A percentile compares a stretch with the other conserved stretches of the same genome.
These are phyloP conservation scores for Nasonia vitripennis DNA, from an alignment of 1,140 invertebrate species.

Conservation along the genomic window DNA sequence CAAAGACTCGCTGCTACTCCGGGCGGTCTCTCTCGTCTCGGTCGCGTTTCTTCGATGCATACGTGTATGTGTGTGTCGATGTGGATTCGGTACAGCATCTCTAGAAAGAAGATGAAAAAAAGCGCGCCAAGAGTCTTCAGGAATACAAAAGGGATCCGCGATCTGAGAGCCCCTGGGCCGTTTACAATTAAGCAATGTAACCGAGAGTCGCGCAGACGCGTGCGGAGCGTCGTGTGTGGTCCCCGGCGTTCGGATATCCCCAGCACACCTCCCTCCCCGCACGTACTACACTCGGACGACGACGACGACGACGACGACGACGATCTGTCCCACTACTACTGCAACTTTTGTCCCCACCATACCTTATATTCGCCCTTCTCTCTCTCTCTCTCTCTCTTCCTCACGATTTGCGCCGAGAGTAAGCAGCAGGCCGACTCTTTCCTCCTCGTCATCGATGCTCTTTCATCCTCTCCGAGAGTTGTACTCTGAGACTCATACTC, in stretches of 20 bases:
- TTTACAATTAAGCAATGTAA: conserved; percentile 77
- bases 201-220: conserved; percentile 72
- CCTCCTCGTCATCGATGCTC: conserved; percentile 56
- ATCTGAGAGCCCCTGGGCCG: conserved; percentile 71
- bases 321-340: conserved; percentile 8
- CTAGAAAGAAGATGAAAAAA: too few species aligned
- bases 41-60: too few species aligned
- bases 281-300: too few species aligned
- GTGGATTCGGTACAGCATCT: too few species aligned
- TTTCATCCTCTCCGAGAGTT: conserved; percentile 48
- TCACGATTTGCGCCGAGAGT: conserved; percentile 21
- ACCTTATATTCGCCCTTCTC: neutral
- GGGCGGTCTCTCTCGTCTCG: too few species aligned
- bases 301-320: neutral
- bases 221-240: conserved; percentile 75
- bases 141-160: conserved; percentile 10
- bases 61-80: too few species aligned
- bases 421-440: conserved; percentile 6
- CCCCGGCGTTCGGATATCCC: conserved; percentile 64
- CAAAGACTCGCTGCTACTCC: neutral
- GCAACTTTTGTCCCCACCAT: neutral
- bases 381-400: conserved; percentile 36
- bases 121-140: too few species aligned
- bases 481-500: conserved; percentile 35
- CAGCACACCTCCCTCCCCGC: conserved; percentile 66